Evolutionary conservation across 2,113 vertebrate genomes (phyloP), one percentile per base, ranked within the genome.

Genomic region (Pelecanus crispus): DNA sequence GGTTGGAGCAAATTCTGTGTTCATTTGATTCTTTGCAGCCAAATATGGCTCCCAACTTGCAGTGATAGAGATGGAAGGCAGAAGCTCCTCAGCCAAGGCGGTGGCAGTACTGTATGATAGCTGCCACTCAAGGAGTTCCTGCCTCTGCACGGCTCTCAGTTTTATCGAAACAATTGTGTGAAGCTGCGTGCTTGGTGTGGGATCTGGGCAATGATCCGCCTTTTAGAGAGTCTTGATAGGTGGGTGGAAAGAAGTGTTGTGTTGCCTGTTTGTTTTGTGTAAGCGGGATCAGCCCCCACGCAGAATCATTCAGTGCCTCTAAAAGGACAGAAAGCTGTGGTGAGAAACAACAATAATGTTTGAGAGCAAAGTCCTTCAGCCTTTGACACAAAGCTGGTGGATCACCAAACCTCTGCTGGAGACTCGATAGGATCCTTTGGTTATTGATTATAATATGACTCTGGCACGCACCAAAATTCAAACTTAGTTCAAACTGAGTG

Each of bases 221-320:
- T 58, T 47, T 40, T 40, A 17, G 36, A 59, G 32, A 65, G 16
- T 26, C 58, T 7, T 47, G 26, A 9, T 2, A 20, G 58, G 56
- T 45, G 9, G 13, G 2, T 53, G 28, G 24, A 42, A 70, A 52
- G 55, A 74, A 67, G 11, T 13, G 38, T 8, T 72, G 21, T 62
- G 59, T 52, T n/a, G 7, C 53, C 58, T 80, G 29, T 38, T 82
- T 49, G 66, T 50, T 77, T 53, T 53, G 24, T 67, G 31, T 25
- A 18, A 70, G 65, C 2, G 3, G n/a, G 58, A 50, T 61, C 40
- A 59, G 32, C 42, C n/a, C 13, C 19, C 19, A 1, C 1, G 1
- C 17, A 36, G 42, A 85, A 63, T 53, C n/a, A 10, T 55, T 75
- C 25, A 1, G 19, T 74, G 55, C 47, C 45, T 71, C 26, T 40